Base-by-base conservation (phyloP, 2,888 invertebrate genomes). In the Pandemis heparana region DNA sequence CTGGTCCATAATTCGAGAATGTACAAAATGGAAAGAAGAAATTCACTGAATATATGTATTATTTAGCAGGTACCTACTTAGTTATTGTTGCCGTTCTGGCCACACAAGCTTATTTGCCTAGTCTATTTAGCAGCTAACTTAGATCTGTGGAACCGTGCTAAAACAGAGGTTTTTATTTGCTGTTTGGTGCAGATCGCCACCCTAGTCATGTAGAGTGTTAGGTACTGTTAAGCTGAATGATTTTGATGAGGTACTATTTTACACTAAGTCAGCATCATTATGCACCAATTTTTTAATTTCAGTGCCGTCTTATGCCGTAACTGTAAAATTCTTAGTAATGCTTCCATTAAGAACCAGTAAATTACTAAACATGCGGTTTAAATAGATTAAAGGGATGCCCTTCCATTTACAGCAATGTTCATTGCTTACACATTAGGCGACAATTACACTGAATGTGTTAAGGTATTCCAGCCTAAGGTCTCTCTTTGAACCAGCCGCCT, bases 391-490 rank as follows among this genome's bases (percentile, higher is more conserved):
- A 46, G 1, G 46, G 3, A 41, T 46, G 12, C 12, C 10, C 46
- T 41, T 9, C 1, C 41, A 9, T 41, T 41, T 9, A 8, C 41
- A 41, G 41, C 9, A 51, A 51, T 8, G 12, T 18, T 53, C 18
- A 16, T 9, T 56, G 5, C 6, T 6, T 48, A 56, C 56, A 23
- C 23, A 23, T 56, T 56, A 23, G 56, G 12, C 56, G 23, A 56
- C 23, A 10, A 6, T 10, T 5, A 23, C 23, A 56, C 56, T 56
- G 23, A 56, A 56, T 56, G 56, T 56, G 23, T 12, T 56, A 56
- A 56, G 56, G 23, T 23, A 53, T 53, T 53, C 53, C 18, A 53
- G 53, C 53, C 53, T 18, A 18, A 18, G 53, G 53, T 56, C 23
- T 56, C 56, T 12, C 56, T 56, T 56, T 56, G 56, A 56, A 56